Evolutionary conservation across 2,113 vertebrate species (phyloP).

Genomic region (cattle (Bos taurus)): DNA sequence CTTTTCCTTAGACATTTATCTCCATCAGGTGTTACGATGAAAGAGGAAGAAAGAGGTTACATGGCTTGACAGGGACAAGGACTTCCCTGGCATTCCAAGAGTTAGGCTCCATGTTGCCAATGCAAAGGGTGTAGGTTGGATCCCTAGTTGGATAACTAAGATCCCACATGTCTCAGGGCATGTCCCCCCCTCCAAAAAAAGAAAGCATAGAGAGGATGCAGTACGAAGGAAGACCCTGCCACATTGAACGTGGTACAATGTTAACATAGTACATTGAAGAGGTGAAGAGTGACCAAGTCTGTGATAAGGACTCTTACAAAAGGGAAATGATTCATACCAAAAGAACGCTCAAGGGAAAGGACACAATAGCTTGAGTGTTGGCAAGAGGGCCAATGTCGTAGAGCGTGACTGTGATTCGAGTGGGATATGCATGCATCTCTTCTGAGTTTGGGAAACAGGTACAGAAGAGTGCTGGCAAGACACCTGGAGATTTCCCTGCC

Average conservation of each 20-base stretch:
- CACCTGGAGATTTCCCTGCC: background rate
- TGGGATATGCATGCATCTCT: background rate
- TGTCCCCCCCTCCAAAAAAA: background rate
- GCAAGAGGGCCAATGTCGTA: background rate
- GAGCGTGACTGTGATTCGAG: background rate
- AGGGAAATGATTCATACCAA: background rate
- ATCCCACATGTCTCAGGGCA: background rate
- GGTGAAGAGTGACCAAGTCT: background rate
- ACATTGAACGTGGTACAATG: background rate
- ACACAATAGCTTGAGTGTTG: background rate
- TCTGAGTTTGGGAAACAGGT: background rate
- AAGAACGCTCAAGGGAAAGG: background rate
- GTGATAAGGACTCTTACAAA: background rate
- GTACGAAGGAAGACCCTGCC: background rate
- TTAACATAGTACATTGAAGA: background rate
- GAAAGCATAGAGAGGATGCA: background rate
- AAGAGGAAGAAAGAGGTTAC: background rate
- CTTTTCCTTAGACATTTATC: background rate
- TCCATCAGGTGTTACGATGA: background rate
- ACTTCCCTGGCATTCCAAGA: background rate
- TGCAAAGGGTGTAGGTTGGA: background rate
- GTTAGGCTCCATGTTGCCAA: background rate
- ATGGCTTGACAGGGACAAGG: background rate
- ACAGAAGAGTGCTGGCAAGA: background rate
- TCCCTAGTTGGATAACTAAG: background rate